A percentile compares a stretch with the other conserved stretches of the same genome.
These are phyloP conservation scores for Drosophila maculinotata DNA, from an alignment of 2,888 invertebrate species.

Conservation along the genomic window DNA sequence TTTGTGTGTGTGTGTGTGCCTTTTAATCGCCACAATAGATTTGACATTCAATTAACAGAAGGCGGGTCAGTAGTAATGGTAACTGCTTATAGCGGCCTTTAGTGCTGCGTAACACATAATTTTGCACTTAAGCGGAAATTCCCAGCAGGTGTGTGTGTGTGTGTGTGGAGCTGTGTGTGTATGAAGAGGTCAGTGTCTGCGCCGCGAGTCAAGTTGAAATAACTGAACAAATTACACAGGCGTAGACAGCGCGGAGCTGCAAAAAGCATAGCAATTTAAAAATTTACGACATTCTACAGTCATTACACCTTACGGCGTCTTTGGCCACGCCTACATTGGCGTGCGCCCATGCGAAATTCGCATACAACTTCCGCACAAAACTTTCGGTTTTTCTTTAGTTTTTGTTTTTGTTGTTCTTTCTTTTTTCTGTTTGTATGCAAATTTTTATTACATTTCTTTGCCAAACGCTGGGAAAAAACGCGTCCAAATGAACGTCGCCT, in stretches of 20 bases:
- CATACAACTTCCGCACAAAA: constrained; percentile 74
- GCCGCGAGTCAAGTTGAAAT: constrained; percentile 22
- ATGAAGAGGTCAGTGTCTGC: constrained; percentile 19
- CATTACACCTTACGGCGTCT: constrained; percentile 74
- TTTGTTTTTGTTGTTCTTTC: constrained; percentile 2
- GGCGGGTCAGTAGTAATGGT: constrained; percentile 12
- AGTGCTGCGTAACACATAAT: constrained; percentile 13
- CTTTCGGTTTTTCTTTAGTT: constrained; percentile 48
- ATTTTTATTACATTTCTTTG: constrained; percentile 64
- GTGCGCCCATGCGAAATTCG: constrained; percentile 74
- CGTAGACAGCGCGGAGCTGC: constrained; percentile 52
- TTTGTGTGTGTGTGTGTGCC: constrained; percentile 7
- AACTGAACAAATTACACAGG: constrained; percentile 65
- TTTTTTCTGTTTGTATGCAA: constrained; percentile 66
- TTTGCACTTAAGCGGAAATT: constrained; percentile 45
- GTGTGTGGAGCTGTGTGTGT: not conserved
- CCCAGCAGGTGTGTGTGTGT: constrained; percentile 52
- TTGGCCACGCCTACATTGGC: constrained; percentile 57
- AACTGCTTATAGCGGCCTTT: constrained; percentile 25
- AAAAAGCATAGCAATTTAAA: constrained; percentile 69
- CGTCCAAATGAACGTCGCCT: constrained; percentile 38
- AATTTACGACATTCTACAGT: constrained; percentile 79
- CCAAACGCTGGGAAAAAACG: constrained; percentile 36
- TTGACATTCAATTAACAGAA: constrained; percentile 75
- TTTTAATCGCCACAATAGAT: constrained; percentile 72